Evolutionary conservation across 2,797 vertebrate genomes (phyloP), one percentile per base, ranked within the genome.

Genomic region (Lacerta viridis): DNA sequence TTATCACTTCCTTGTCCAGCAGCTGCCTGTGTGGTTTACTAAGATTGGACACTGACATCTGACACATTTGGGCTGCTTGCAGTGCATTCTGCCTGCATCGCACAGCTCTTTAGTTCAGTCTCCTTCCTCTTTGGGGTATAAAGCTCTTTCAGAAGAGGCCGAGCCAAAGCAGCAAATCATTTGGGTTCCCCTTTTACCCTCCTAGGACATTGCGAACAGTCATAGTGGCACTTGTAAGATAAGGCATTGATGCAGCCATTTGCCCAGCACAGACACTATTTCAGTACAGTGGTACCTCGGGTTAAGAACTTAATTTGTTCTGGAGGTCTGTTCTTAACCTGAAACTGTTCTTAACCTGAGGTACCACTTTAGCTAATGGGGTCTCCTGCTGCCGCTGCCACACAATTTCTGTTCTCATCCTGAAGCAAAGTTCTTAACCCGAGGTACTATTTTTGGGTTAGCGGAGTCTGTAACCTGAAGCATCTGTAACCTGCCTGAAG

Each of bases 61-160:
- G 86, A 87, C 77, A n/a, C 83, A 80, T 0, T 0, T 75, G 9
- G 64, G 43, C 13, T 8, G 84, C 88, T 78, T 66, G 81, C 78
- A 83, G 23, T 85, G 23, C 75, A 18, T 71, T n/a, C 1, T 0
- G 71, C 83, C 77, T 69, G 89, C 86, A 81, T 50, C 3, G 85
- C 92, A 85, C 87, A 76, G 77, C 87, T 75, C 83, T 79, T 89
- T 84, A 68, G 3, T 76, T 76, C 84, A 50, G n/a, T 0, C 50
- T 89, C 39, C 75, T 92, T 91, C 75, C 41, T 36, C 74, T 77
- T 55, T 77, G 83, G 15, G 80, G n/a, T 46, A 81, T 55, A 46
- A 36, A 3, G 10, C 20, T 25, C 50, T 74, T 18, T 78, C 83
- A 88, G 84, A 39, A 69, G 86, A 71, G 2, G n/a, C 39, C 88